Base-by-base conservation (phyloP, 1,140 invertebrate genomes). In the Drosophila dunni region DNA sequence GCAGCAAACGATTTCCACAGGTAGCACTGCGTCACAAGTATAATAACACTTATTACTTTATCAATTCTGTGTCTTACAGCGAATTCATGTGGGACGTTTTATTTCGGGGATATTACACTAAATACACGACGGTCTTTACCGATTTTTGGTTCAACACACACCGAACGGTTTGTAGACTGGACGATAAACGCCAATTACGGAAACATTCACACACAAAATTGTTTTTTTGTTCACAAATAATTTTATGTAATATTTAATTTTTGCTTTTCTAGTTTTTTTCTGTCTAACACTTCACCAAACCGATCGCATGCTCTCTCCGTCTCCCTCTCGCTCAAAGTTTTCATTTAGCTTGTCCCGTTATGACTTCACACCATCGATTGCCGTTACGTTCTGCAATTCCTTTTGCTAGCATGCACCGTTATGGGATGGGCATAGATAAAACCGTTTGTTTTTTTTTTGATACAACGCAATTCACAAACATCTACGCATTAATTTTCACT, bases 401-500 rank as follows among this genome's bases (percentile, higher is more conserved):
- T 48, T 20, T 9, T 29, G 11, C 58, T 20, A 7, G 6, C 13
- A 34, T 15, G 34, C 20, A 44, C 38, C 48, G 38, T 53, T 46
- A 13, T 9, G 29, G 20, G 11, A 24, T 33, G 24, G 34, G 4
- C 15, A n/a, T 10, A 40, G 34, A 29, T 51, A 65, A 65, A 56
- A 46, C 24, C 2, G 24, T 5, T n/a, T 10, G 0, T 13, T 42
- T 24, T 5, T n/a, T 10, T 2, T 13, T 42, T 24, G 11, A 34
- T 58, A 61, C 67, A 75, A 65, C 73, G 68, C 73, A 75, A 75
- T 75, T 71, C 17, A 38, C 54, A 54, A 50, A 75, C 6, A 29
- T 70, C 60, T 75, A 75, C 72, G 72, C 67, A 61, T 53, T 75
- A 58, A 60, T 64, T 70, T 75, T 75, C 33, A 64, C 51, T 45